Base-by-base conservation (phyloP, 2,888 invertebrate species). In the Cryptus armator region DNA sequence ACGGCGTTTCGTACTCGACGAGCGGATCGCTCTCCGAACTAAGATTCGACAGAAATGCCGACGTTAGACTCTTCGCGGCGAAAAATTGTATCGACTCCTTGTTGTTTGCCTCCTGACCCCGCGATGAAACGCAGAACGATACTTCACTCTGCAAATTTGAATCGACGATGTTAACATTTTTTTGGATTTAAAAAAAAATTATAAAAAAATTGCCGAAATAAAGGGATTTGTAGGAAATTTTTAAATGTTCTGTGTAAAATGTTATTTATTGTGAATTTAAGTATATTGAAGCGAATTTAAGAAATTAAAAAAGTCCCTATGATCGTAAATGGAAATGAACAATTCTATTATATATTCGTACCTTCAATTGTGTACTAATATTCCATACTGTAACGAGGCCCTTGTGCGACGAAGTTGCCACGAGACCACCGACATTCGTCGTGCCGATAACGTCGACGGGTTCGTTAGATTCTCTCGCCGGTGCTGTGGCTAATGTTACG, bases 351-450 rank as follows among this genome's bases (percentile, higher is more conserved):
- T 24, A 56, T 29, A 56, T 19, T 64, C 75, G 88, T 91, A 95
- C 95, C 94, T 93, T 93, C 67, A 98, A 95, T 90, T 97, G 97
- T 80, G 97, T 96, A 86, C 96, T 96, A 84, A 98, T 96, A 92
- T 97, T 97, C 97, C 98, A 98, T 46, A 99, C 95, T 86, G 96
- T 97, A 87, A 98, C 96, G 84, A 94, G 93, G 64, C 95, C 95
- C 89, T 94, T 93, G 62, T 93, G 89, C 56, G 95, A 94, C 70
- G 94, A 94, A 51, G 95, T 95, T 44, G 95, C 95, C 14, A 94
- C 90, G 77, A 94, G 94, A 74, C 92, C 93, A 68, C 90, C 72
- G 46, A 93, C 91, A 80, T 93, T 93, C 29, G 93, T 93, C 81
- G 93, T 92, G 72, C 93, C 89, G 75, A 93, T 90, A 24, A 93